These are phyloP conservation scores for Aphelenchoides avenae DNA, from an alignment of 1,140 invertebrate genomes.

Conservation along the genomic window DNA sequence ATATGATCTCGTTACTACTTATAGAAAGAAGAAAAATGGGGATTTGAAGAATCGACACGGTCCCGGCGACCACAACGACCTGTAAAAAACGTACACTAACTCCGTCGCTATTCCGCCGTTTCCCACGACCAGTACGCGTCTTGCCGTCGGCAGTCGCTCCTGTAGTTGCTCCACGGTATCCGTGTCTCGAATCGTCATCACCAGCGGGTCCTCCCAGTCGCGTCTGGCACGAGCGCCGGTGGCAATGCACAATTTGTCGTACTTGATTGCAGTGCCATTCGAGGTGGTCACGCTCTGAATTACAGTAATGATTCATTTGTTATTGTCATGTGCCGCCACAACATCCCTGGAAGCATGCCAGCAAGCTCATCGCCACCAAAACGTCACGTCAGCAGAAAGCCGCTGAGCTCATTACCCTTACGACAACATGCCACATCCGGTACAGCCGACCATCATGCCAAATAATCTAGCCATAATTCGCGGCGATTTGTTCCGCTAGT, in stretches of 20 bases:
- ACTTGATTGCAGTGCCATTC: conserved; percentile 7
- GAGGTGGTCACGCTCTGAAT: conserved; percentile 4
- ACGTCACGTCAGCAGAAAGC: too few relatives aligned
- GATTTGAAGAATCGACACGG: too few relatives aligned
- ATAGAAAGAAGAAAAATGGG: too few relatives aligned
- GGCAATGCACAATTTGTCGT: conserved; percentile 30
- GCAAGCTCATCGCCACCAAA: too few relatives aligned
- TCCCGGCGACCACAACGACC: neutral
- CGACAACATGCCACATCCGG: too few relatives aligned
- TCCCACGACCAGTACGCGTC: conserved; percentile 28
- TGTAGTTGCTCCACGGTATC: conserved; percentile 24
- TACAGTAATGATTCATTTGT: neutral
- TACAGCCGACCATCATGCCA: too few relatives aligned
- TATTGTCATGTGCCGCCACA: neutral
- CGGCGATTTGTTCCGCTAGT: too few relatives aligned
- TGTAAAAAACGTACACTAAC: conserved; percentile 34
- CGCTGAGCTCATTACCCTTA: too few relatives aligned
- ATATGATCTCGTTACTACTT: too few relatives aligned
- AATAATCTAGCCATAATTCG: too few relatives aligned
- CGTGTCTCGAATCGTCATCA: conserved; percentile 26
- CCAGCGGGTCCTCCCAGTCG: conserved; percentile 6
- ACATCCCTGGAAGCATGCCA: too few relatives aligned
- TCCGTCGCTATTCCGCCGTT: conserved; percentile 42
- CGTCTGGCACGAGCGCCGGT: conserved; percentile 25
- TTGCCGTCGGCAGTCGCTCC: conserved; percentile 8